Evolutionary conservation across 2,888 invertebrate genomes (phyloP).

Genomic region (Leucophora obtusa): DNA sequence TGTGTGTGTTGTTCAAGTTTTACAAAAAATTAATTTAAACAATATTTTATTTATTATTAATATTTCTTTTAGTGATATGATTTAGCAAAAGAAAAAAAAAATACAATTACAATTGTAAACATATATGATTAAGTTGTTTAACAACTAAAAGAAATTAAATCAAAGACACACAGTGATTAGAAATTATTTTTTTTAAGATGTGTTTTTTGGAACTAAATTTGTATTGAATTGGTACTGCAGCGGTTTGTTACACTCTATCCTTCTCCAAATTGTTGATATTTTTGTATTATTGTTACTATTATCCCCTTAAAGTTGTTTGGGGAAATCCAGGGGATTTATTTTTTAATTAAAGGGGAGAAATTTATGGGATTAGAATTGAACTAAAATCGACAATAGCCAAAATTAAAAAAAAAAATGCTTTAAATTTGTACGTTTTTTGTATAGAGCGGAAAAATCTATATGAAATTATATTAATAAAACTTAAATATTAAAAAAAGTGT

Average conservation of each 20-base stretch:
- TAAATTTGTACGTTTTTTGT: slow-evolving; percentile 53
- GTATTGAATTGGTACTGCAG: slow-evolving; percentile 58
- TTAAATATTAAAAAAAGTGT: slow-evolving; percentile 34
- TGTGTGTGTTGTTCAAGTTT: slow-evolving; percentile 48
- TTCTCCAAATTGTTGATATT: slow-evolving; percentile 71
- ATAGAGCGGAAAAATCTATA: slow-evolving; percentile 15
- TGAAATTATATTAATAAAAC: slow-evolving; percentile 18
- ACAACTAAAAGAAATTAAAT: slow-evolving; percentile 44
- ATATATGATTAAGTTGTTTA: slow-evolving; percentile 43
- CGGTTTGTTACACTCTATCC: slow-evolving; percentile 74
- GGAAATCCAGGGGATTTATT: background rate
- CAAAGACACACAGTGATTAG: slow-evolving; percentile 55
- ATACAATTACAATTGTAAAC: slow-evolving; percentile 27
- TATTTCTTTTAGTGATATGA: slow-evolving; percentile 31
- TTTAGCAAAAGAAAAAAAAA: slow-evolving; percentile 23
- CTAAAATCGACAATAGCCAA: slow-evolving; percentile 55
- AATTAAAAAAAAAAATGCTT: slow-evolving; percentile 34
- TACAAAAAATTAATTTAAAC: slow-evolving; percentile 30
- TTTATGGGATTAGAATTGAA: slow-evolving; percentile 35
- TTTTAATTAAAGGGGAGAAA: background rate
- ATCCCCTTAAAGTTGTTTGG: slow-evolving; percentile 15
- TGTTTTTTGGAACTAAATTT: slow-evolving; percentile 54
- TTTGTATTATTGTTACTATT: slow-evolving; percentile 27
- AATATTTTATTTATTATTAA: slow-evolving; percentile 30
- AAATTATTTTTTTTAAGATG: slow-evolving; percentile 18